Conservation (phyloP, 2,113 vertebrate genomes). For the Mustela lutreola region DNA sequence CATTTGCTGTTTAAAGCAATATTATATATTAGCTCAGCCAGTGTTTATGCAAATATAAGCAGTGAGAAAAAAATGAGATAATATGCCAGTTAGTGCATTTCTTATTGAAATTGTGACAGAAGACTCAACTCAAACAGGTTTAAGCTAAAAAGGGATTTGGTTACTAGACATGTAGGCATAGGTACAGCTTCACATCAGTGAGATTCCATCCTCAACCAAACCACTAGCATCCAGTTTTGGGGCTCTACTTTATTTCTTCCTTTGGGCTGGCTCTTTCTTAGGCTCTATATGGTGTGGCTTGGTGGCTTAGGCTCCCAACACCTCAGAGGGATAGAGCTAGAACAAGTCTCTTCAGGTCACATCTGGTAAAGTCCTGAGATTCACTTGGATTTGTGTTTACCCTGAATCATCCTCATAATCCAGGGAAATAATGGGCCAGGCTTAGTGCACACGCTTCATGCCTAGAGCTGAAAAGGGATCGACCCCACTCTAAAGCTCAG, state of each 20-base stretch:
- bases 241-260: background rate
- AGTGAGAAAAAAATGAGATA: constrained; percentile 31
- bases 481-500: background rate
- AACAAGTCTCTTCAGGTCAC: background rate
- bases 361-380: background rate
- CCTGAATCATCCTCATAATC: background rate
- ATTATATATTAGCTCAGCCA: background rate
- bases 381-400: background rate
- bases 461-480: background rate
- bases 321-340: background rate
- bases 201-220: background rate
- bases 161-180: background rate
- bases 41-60: constrained; percentile 47
- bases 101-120: background rate
- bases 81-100: background rate
- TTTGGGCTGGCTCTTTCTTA: background rate
- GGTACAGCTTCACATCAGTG: background rate
- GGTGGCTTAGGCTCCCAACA: background rate
- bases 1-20: constrained; percentile 4
- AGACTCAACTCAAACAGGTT: background rate
- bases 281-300: background rate
- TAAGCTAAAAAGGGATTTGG: background rate
- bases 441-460: background rate
- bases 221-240: background rate
- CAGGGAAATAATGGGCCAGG: background rate